phyloP scores from a whole-genome alignment of 92 coral and sea anemone species.

The Pocillopora meandrina region DNA sequence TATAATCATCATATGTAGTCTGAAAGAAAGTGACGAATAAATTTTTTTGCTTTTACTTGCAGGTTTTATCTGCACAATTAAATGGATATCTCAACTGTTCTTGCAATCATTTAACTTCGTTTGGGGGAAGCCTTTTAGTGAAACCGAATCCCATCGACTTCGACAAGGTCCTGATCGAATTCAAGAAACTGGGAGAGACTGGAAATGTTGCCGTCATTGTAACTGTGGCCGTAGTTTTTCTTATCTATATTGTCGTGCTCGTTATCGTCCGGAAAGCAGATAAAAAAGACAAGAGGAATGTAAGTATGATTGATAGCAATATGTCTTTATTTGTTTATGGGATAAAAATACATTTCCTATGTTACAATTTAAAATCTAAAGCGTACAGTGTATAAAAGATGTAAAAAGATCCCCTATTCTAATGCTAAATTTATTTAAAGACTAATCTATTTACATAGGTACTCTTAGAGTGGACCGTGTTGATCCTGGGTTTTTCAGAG shows the following conservation, averaged over 20 bases:
- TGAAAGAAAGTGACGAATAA: too few species aligned
- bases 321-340: too few species aligned
- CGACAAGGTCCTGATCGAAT: constrained; percentile 44
- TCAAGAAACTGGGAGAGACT: constrained; percentile 31
- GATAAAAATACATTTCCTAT: too few species aligned
- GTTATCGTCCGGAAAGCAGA: constrained; percentile 41
- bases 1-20: too few species aligned
- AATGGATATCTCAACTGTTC: constrained; percentile 35
- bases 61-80: constrained; percentile 33
- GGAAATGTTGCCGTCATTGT: constrained; percentile 53
- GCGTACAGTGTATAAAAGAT: too few species aligned
- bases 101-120: constrained; percentile 49
- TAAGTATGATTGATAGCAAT: constrained; percentile 3
- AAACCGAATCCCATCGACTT: constrained; percentile 60
- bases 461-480: too few species aligned
- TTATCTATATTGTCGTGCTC: constrained; percentile 23
- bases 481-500: too few species aligned
- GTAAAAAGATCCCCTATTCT: too few species aligned
- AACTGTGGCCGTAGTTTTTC: constrained; percentile 30
- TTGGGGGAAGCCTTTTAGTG: constrained; percentile 47
- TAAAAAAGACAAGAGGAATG: constrained; percentile 27
- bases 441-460: too few species aligned
- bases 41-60: neutral
- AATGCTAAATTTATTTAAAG: too few species aligned
- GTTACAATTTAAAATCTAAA: too few species aligned